Conservation (phyloP, 2,797 vertebrate species). For the Orestias chungarensis region DNA sequence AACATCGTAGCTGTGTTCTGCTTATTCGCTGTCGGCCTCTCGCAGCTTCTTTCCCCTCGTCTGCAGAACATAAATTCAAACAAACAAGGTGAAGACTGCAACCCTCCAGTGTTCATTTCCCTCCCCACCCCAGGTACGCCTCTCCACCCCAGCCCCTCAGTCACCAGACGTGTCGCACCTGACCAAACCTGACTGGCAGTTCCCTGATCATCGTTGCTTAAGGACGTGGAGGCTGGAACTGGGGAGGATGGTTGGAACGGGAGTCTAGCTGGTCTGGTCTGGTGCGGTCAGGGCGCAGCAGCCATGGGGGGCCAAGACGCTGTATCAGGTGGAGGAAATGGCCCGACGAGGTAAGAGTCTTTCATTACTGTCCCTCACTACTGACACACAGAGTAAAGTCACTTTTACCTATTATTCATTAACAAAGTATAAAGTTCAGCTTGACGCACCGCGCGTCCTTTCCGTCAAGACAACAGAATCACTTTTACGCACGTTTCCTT, state of each 20-base stretch:
- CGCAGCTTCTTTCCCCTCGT: not conserved
- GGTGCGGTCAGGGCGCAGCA: no score
- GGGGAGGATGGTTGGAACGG: no score
- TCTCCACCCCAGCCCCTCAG: not conserved
- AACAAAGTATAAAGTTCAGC: not conserved
- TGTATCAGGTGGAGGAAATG: not conserved
- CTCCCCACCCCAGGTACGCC: not conserved
- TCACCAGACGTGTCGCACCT: not conserved
- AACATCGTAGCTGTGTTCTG: no score
- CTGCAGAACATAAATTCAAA: no score
- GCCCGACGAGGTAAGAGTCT: conserved; percentile 27
- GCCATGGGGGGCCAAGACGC: conserved; percentile 16
- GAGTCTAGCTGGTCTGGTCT: no score
- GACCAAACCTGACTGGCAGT: not conserved
- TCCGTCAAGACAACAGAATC: not conserved
- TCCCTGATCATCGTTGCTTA: fast-evolving
- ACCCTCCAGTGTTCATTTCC: fast-evolving
- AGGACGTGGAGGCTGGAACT: not conserved
- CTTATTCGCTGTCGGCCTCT: not conserved
- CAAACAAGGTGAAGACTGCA: no score
- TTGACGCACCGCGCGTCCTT: no score
- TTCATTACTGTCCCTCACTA: not conserved
- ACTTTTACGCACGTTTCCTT: no score
- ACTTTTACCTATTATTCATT: not conserved
- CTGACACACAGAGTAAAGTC: not conserved